phyloP scores from a whole-genome alignment of 2,797 vertebrate species.

The Lophius americanus region DNA sequence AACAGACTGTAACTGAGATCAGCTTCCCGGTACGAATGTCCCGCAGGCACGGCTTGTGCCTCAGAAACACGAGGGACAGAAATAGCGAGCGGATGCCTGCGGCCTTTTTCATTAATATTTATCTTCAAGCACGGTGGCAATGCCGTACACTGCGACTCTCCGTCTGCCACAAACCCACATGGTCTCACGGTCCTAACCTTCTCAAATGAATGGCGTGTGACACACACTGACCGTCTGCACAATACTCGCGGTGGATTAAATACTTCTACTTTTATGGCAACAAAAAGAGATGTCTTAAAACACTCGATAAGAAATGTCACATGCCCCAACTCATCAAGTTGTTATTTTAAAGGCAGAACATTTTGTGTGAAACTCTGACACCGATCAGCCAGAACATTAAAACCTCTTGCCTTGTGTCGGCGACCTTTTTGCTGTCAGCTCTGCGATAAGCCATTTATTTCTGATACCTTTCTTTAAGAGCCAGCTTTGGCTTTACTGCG shows the following conservation, averaged over 20 bases:
- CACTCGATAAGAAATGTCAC: too few relatives aligned
- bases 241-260: constrained; percentile 24
- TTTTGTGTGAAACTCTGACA: too few relatives aligned
- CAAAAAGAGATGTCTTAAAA: too few relatives aligned
- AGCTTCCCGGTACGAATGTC: neutral
- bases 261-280: too few relatives aligned
- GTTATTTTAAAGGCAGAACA: too few relatives aligned
- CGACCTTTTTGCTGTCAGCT: too few relatives aligned
- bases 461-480: too few relatives aligned
- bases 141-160: constrained; percentile 36
- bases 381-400: too few relatives aligned
- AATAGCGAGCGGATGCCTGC: constrained; percentile 46
- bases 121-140: constrained; percentile 57
- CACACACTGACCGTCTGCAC: constrained; percentile 26
- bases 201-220: constrained; percentile 23
- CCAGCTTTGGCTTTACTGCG: too few relatives aligned
- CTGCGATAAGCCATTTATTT: too few relatives aligned
- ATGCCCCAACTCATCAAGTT: too few relatives aligned
- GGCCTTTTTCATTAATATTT: constrained; percentile 55
- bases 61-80: constrained; percentile 24
- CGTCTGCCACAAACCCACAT: constrained; percentile 43
- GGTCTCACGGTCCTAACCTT: constrained; percentile 54
- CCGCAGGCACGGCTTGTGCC: constrained; percentile 13
- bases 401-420: too few relatives aligned
- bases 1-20: constrained; percentile 29